Conservation (phyloP, 2,113 vertebrate species). For the Mirza zaza region DNA sequence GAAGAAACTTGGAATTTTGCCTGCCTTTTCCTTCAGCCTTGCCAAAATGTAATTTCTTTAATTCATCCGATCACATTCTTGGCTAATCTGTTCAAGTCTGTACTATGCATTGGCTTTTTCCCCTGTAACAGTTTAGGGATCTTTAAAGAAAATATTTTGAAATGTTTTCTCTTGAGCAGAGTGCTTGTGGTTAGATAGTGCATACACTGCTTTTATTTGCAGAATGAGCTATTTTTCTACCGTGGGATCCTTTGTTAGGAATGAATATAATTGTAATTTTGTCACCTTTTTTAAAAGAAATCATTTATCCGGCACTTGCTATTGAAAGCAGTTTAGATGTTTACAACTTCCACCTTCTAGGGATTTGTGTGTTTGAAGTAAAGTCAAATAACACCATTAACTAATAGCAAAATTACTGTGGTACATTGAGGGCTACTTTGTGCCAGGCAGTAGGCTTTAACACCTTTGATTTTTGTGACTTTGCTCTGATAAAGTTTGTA, state of each 20-base stretch:
- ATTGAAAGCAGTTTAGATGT: neutral
- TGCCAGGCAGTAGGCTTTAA: neutral
- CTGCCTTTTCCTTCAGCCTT: neutral
- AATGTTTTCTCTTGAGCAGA: conserved; percentile 36
- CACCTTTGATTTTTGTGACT: neutral
- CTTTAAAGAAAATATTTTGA: conserved; percentile 64
- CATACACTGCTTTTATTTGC: neutral
- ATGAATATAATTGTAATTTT: conserved; percentile 22
- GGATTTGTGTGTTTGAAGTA: neutral
- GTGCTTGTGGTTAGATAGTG: neutral
- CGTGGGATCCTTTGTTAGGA: neutral
- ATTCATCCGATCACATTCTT: conserved; percentile 52
- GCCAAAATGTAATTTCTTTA: conserved; percentile 57
- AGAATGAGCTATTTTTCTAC: neutral
- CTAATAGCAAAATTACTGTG: neutral
- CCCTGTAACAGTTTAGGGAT: neutral
- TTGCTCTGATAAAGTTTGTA: neutral
- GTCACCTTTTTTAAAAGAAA: neutral
- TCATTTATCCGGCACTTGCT: neutral
- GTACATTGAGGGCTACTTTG: neutral
- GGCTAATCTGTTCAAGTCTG: conserved; percentile 34
- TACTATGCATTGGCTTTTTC: neutral
- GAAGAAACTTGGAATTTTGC: conserved; percentile 45
- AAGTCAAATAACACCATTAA: neutral
- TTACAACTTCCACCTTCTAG: neutral